phyloP scores from a whole-genome alignment of 37 sponge, comb jelly and placozoan genomes.

The Mnemiopsis leidyi region DNA sequence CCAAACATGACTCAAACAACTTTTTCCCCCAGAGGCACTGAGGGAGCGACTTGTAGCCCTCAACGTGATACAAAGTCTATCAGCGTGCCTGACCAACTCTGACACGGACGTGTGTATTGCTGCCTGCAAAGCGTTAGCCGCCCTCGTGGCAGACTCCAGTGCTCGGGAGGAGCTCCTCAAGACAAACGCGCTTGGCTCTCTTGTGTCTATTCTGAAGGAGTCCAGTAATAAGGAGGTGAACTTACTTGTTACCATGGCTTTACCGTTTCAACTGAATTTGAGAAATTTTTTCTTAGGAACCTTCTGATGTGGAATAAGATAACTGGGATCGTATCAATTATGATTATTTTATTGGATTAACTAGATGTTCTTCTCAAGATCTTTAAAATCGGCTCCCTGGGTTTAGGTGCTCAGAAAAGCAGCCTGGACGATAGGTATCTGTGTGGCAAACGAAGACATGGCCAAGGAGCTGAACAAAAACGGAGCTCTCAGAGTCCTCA shows the following conservation, averaged over 20 bases:
- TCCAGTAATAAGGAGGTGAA: slow-evolving; percentile 26
- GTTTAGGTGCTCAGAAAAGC: slow-evolving; percentile 54
- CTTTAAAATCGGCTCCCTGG: no score
- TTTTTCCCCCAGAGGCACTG: slow-evolving; percentile 33
- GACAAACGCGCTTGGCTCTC: slow-evolving; percentile 32
- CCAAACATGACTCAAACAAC: no score
- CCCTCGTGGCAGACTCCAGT: background rate
- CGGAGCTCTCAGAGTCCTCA: background rate
- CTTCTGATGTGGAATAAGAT: no score
- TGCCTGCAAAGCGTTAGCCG: slow-evolving; percentile 37
- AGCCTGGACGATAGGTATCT: slow-evolving; percentile 51
- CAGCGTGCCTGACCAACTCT: background rate
- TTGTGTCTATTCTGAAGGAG: slow-evolving; percentile 24
- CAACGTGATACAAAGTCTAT: background rate
- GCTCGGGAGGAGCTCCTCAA: slow-evolving; percentile 15
- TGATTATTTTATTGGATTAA: no score
- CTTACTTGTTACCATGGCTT: no score
- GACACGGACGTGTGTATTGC: slow-evolving; percentile 36
- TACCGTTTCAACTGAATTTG: no score
- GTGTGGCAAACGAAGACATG: slow-evolving; percentile 10
- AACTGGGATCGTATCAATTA: no score
- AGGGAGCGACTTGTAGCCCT: background rate
- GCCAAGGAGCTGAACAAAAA: slow-evolving; percentile 42
- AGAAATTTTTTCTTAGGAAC: no score
- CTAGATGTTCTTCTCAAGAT: no score